Evolutionary conservation across 2,113 vertebrate species (phyloP).

Genomic region (Oceanodroma tethys): DNA sequence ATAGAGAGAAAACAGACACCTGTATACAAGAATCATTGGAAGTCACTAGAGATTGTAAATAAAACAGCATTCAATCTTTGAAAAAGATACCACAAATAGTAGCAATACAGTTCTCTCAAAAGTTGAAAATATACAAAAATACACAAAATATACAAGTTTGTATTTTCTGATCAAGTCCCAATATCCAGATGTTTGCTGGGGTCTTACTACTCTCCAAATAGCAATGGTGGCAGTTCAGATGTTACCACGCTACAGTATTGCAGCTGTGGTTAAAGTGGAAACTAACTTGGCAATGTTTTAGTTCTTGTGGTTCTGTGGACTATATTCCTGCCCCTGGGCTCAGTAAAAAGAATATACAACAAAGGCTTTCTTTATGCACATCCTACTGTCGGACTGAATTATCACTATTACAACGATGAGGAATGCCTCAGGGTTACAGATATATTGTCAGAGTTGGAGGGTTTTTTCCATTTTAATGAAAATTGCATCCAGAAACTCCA

Average conservation of each 20-base stretch:
- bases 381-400: background rate
- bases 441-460: background rate
- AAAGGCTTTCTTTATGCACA: background rate
- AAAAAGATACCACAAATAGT: background rate
- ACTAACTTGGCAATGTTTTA: background rate
- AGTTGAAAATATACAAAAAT: background rate
- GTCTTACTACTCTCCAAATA: background rate
- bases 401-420: background rate
- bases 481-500: background rate
- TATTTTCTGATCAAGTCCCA: background rate
- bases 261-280: background rate
- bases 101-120: background rate
- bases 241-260: background rate
- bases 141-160: background rate
- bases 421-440: background rate
- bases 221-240: background rate
- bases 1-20: background rate
- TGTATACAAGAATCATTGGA: background rate
- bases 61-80: background rate
- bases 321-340: background rate
- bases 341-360: background rate
- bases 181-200: background rate
- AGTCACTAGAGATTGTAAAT: background rate
- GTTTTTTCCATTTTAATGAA: background rate
- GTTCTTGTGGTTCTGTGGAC: background rate